Evolutionary conservation across 1,140 invertebrate species (phyloP).

Genomic region (Globodera rostochiensis): DNA sequence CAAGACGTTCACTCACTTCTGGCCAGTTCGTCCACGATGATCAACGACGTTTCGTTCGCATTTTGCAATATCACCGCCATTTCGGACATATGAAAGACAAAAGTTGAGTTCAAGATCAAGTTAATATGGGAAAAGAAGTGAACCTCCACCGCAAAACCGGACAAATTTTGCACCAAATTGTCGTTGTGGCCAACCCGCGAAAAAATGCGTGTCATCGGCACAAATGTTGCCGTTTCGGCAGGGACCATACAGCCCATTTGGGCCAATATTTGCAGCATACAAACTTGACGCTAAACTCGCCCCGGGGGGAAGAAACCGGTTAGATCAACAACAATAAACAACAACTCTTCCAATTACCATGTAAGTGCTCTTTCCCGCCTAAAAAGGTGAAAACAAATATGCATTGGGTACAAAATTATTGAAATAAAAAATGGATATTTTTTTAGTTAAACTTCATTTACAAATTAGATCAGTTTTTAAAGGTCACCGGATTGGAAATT

Average conservation of each 20-base stretch:
- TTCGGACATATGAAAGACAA: constrained; percentile 44
- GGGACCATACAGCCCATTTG: constrained; percentile 83
- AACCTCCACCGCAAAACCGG: constrained; percentile 83
- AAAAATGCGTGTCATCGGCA: constrained; percentile 78
- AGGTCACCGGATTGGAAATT: background rate
- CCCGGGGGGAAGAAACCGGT: background rate
- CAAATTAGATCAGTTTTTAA: too few species aligned
- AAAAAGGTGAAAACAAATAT: constrained; percentile 21
- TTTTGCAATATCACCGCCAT: constrained; percentile 49
- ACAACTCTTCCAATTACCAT: constrained; percentile 67
- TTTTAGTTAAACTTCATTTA: too few species aligned
- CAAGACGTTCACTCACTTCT: constrained; percentile 39
- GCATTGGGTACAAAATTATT: background rate
- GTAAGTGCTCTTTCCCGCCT: constrained; percentile 89
- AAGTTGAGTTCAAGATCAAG: background rate
- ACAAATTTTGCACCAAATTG: constrained; percentile 79
- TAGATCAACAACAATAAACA: background rate
- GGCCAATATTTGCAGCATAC: constrained; percentile 85
- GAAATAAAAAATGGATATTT: too few species aligned
- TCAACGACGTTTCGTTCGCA: constrained; percentile 47
- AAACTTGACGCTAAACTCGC: constrained; percentile 73
- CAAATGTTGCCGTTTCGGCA: constrained; percentile 70
- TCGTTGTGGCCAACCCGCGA: constrained; percentile 81
- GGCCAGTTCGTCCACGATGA: constrained; percentile 55
- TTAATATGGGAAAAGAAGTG: constrained; percentile 7